Conservation (phyloP, 2,797 vertebrate genomes). For the Neosalanx taihuensis region DNA sequence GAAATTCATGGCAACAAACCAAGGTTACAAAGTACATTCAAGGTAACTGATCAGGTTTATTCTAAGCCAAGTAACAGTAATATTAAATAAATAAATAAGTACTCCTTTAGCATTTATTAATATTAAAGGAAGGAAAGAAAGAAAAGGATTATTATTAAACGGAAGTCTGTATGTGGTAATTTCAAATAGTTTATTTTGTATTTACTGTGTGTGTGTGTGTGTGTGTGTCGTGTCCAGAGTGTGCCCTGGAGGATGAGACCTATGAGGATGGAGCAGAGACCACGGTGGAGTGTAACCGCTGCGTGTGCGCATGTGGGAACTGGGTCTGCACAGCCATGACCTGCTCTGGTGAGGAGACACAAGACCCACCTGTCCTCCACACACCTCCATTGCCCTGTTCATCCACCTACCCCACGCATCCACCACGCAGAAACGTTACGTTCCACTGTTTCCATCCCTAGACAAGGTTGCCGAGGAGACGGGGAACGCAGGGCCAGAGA, state of each 20-base stretch:
- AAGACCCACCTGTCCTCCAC: not conserved
- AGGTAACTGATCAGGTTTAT: no score
- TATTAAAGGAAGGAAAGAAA: no score
- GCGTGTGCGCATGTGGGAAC: conserved; percentile 96
- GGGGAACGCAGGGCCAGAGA: conserved; percentile 67
- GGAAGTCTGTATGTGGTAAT: not conserved
- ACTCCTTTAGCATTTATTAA: no score
- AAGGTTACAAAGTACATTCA: no score
- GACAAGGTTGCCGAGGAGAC: conserved; percentile 78
- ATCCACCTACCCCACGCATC: not conserved
- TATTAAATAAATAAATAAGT: not conserved
- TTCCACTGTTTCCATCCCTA: conserved; percentile 37
- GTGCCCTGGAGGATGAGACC: conserved; percentile 93
- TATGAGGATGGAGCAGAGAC: conserved; percentile 95
- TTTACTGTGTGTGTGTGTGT: conserved; percentile 8
- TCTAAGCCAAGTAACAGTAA: no score
- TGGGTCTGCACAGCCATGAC: conserved; percentile 99
- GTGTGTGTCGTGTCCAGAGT: conserved; percentile 72
- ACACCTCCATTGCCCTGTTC: not conserved
- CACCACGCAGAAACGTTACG: not conserved
- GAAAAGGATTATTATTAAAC: not conserved
- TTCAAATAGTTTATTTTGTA: not conserved
- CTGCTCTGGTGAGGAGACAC: conserved; percentile 80
- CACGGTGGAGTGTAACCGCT: conserved; percentile 96
- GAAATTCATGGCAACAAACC: no score